Evolutionary conservation across 1,140 invertebrate genomes (phyloP).

Genomic region (Cyphomyrmex costatus): DNA sequence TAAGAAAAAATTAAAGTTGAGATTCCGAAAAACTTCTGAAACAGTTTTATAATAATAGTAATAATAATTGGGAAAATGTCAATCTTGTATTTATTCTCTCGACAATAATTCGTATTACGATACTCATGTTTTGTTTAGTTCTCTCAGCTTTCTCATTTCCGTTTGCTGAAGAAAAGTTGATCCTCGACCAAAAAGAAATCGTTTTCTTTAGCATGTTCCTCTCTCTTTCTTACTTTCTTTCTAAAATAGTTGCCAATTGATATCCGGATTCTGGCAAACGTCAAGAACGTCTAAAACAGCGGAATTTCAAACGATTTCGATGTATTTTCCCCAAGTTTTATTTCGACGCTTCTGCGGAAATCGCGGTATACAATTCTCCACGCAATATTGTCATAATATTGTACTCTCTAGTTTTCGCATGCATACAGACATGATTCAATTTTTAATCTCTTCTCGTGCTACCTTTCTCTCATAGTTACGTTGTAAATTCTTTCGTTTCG

Average conservation of each 20-base stretch:
- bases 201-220: conserved; percentile 6
- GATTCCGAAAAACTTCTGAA: background rate
- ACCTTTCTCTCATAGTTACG: background rate
- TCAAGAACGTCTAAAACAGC: conserved; percentile 34
- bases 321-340: conserved; percentile 36
- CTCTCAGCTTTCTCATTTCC: background rate
- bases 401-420: conserved; percentile 9
- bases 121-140: conserved; percentile 15
- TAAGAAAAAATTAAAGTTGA: background rate
- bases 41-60: conserved; percentile 19
- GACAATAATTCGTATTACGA: conserved; percentile 15
- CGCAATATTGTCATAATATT: conserved; percentile 34
- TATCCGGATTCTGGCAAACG: conserved; percentile 30
- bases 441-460: conserved; percentile 8
- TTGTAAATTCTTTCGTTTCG: conserved; percentile 31
- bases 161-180: conserved; percentile 37
- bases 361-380: conserved; percentile 29
- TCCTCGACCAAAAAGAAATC: conserved; percentile 12
- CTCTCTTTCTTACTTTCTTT: background rate
- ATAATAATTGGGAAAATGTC: conserved; percentile 14
- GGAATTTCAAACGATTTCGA: conserved; percentile 15
- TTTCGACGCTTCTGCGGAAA: conserved; percentile 23
- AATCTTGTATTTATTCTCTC: conserved; percentile 7
- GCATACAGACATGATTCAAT: conserved; percentile 38
- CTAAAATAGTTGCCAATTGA: conserved; percentile 45